Conservation (phyloP, 2,797 vertebrate species). For the Sparus aurata region DNA sequence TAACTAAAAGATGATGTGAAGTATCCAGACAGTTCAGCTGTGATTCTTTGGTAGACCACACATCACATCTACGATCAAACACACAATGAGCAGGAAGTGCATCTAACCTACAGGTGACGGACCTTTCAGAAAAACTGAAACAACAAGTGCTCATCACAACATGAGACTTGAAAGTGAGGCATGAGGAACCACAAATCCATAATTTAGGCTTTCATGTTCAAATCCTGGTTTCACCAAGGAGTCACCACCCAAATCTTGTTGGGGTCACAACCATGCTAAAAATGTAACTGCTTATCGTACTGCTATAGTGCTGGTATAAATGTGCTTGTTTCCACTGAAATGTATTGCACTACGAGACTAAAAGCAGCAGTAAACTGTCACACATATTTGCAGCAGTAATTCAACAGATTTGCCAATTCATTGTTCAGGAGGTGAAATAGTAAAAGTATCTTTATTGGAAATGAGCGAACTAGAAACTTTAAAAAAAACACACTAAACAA, state of each 20-base stretch:
- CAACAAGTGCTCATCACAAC: conserved; percentile 5
- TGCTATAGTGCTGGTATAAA: neutral
- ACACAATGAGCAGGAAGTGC: neutral
- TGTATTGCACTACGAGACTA: neutral
- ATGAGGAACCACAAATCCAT: neutral
- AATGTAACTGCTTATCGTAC: neutral
- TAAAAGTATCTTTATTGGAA: conserved; percentile 24
- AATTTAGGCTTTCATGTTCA: neutral
- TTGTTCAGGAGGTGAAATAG: neutral
- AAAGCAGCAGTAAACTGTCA: neutral
- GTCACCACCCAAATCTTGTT: neutral
- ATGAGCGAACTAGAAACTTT: neutral
- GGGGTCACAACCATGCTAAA: neutral
- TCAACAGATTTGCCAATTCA: conserved; percentile 10
- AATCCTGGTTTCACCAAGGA: neutral
- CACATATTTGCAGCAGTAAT: neutral
- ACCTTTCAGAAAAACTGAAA: conserved; percentile 4
- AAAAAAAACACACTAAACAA: conserved; percentile 2
- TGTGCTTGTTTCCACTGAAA: neutral
- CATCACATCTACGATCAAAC: conserved; percentile 20
- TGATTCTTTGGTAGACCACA: conserved; percentile 34
- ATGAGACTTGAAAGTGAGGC: neutral
- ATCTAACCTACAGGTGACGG: neutral
- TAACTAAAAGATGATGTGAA: conserved; percentile 38
- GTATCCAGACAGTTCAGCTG: conserved; percentile 33